Evolutionary conservation across 1,140 invertebrate genomes (phyloP).

Genomic region (Drosophila athabasca): DNA sequence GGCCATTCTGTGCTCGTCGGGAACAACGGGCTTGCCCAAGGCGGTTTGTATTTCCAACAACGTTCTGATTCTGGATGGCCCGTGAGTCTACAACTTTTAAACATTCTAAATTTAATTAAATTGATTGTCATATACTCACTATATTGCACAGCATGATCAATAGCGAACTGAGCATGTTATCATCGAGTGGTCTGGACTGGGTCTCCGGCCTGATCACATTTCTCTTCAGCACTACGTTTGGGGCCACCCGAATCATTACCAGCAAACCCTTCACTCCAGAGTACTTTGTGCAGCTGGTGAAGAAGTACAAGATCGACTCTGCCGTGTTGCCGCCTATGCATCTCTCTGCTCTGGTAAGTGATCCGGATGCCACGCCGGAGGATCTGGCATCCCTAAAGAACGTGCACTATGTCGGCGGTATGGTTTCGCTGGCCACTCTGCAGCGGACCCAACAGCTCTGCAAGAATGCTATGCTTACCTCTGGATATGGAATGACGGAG

Average conservation of each 20-base stretch:
- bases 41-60: conserved; percentile 89
- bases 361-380: conserved; percentile 34
- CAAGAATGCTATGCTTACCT: conserved; percentile 41
- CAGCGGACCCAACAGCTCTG: conserved; percentile 43
- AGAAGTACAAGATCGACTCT: conserved; percentile 60
- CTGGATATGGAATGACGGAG: conserved; percentile 55
- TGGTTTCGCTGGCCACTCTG: conserved; percentile 24
- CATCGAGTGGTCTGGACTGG: conserved; percentile 67
- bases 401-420: conserved; percentile 44
- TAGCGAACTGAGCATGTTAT: conserved; percentile 45
- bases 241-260: conserved; percentile 60
- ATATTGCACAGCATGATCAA: conserved; percentile 20
- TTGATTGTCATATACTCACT: neutral
- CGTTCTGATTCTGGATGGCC: conserved; percentile 29
- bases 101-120: neutral
- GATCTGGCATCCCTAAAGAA: conserved; percentile 33
- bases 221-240: conserved; percentile 34
- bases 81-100: conserved; percentile 19
- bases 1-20: conserved; percentile 86
- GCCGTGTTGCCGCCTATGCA: conserved; percentile 42
- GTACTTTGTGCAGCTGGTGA: conserved; percentile 47
- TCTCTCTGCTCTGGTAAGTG: conserved; percentile 34
- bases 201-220: conserved; percentile 55
- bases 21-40: conserved; percentile 91
- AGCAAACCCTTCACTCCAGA: conserved; percentile 46